Conservation (phyloP, 2,797 vertebrate genomes). For the Semaprochilodus insignis region DNA sequence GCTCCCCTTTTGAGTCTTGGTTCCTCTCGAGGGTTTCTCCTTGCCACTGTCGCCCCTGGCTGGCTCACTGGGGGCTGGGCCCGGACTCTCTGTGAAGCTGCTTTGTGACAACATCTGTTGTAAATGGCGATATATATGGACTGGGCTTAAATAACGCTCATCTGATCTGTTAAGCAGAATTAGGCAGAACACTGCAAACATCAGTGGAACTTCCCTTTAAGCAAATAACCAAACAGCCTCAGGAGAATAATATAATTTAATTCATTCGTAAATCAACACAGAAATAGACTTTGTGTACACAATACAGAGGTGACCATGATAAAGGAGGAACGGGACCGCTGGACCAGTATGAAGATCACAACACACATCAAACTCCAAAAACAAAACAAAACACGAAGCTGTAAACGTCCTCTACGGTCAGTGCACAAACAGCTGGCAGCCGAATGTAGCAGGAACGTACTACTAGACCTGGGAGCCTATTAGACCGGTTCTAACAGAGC, state of each 20-base stretch:
- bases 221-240: neutral
- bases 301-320: conserved; percentile 51
- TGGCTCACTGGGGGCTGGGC: no score
- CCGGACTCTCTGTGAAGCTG: no score
- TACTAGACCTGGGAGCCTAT: neutral
- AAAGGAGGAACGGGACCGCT: conserved; percentile 67
- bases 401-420: conserved; percentile 66
- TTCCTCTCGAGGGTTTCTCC: no score
- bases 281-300: conserved; percentile 61
- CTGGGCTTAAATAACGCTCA: no score
- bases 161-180: no score
- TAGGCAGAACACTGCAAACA: no score
- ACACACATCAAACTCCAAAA: conserved; percentile 56
- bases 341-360: conserved; percentile 56
- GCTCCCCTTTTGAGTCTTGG: no score
- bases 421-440: neutral
- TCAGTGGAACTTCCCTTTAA: no score
- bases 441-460: neutral
- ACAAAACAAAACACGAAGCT: conserved; percentile 54
- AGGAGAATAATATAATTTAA: conserved; percentile 70
- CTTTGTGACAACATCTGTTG: no score
- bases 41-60: no score
- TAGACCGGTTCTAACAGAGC: neutral
- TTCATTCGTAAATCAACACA: conserved; percentile 72
- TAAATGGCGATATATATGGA: no score